Percentiles rank a stretch among this genome's conserved stretches.
Conservation (phyloP, 2,888 invertebrate genomes). For the Lutraria lutraria region DNA sequence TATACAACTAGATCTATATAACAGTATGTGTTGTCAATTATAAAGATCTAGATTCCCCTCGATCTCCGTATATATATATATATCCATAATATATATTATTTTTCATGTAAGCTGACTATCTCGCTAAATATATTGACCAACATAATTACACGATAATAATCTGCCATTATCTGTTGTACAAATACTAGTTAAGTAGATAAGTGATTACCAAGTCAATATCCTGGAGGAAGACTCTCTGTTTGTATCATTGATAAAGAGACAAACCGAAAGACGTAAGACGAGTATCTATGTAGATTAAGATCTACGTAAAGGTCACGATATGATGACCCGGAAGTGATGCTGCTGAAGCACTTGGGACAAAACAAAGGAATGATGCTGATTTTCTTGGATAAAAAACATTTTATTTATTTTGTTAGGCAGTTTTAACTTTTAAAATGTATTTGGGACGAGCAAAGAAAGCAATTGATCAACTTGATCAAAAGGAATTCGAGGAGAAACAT, state of each 20-base stretch:
- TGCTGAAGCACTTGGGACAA: constrained; percentile 57
- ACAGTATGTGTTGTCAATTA: too few species aligned
- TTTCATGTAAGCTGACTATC: too few species aligned
- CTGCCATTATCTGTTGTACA: neutral
- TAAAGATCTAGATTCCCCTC: too few species aligned
- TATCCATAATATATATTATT: too few species aligned
- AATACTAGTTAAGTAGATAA: neutral
- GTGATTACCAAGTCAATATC: neutral
- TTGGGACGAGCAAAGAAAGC: constrained; percentile 76
- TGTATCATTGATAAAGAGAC: neutral
- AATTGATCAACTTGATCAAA: constrained; percentile 73
- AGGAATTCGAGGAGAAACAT: constrained; percentile 75
- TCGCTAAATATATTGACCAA: neutral
- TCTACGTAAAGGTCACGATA: neutral
- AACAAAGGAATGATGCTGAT: constrained; percentile 62
- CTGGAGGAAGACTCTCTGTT: neutral
- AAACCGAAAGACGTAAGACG: neutral
- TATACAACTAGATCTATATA: too few species aligned
- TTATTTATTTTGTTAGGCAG: neutral
- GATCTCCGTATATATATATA: too few species aligned
- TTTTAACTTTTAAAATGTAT: constrained; percentile 69
- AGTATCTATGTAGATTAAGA: constrained; percentile 8
- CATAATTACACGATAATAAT: neutral
- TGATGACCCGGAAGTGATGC: constrained; percentile 73
- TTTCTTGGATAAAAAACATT: constrained; percentile 24